phyloP scores from a whole-genome alignment of 2,888 invertebrate genomes.

The Limnephilus rhombicus region DNA sequence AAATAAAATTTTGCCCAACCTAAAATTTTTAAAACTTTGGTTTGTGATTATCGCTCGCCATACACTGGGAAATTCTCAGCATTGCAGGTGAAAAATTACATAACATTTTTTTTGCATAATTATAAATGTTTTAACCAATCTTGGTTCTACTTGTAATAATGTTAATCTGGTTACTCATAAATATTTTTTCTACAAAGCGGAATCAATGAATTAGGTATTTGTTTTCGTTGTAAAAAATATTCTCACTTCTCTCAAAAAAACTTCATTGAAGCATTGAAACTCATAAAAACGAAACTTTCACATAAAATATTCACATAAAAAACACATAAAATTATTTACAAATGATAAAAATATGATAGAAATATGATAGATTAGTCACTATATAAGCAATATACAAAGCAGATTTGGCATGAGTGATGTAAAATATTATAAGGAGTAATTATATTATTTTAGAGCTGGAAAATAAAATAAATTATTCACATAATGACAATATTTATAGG shows the following conservation, averaged over 20 bases:
- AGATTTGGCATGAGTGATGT: background rate
- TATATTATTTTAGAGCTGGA: too few species aligned
- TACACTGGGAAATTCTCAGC: background rate
- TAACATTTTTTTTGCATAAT: background rate
- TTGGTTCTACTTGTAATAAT: background rate
- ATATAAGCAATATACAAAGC: constrained; percentile 55
- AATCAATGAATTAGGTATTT: background rate
- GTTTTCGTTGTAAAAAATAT: background rate
- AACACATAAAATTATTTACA: constrained; percentile 14
- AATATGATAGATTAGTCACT: constrained; percentile 50
- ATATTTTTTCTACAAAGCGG: background rate
- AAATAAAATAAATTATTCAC: too few species aligned
- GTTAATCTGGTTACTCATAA: background rate
- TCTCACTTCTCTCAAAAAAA: background rate
- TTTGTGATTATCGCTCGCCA: too few species aligned
- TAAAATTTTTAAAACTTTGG: too few species aligned
- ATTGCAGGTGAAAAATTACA: background rate
- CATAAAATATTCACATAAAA: constrained; percentile 3
- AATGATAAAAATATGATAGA: background rate
- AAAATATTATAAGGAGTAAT: background rate
- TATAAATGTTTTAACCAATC: background rate
- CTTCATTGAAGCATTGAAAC: background rate
- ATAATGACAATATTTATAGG: background rate
- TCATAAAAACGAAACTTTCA: constrained; percentile 7
- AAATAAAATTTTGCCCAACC: background rate